Evolutionary conservation across 2,797 vertebrate genomes (phyloP).

Genomic region (Syndactyla subalaris): DNA sequence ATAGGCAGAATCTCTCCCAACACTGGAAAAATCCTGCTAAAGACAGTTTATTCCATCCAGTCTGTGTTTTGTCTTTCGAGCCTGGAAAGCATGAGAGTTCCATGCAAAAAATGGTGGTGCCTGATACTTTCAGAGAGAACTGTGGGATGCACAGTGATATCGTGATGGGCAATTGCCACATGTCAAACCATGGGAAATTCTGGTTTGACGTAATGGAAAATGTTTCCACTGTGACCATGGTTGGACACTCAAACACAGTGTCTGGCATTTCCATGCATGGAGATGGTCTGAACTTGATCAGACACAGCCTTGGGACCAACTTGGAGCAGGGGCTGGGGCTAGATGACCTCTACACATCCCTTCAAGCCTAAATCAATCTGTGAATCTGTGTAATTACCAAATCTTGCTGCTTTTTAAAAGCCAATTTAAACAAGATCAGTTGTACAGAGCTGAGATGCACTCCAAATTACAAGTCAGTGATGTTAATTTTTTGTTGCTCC

Average conservation of each 20-base stretch:
- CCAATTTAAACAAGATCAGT: neutral
- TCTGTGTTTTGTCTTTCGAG: neutral
- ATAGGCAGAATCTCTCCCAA: neutral
- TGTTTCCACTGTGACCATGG: neutral
- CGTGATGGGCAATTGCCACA: fast-evolving
- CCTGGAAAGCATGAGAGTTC: neutral
- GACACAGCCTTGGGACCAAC: neutral
- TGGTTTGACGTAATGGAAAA: neutral
- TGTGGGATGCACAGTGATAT: neutral
- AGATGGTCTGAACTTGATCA: neutral
- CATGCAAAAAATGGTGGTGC: neutral
- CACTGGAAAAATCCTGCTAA: neutral
- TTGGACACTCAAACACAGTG: neutral
- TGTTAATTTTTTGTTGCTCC: neutral
- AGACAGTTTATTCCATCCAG: neutral
- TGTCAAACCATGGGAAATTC: neutral
- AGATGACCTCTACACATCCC: neutral
- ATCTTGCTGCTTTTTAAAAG: neutral
- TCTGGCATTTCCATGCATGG: neutral
- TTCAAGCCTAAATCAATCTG: neutral
- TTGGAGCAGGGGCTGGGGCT: neutral
- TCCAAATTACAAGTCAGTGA: neutral
- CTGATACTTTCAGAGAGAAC: neutral
- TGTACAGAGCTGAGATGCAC: neutral
- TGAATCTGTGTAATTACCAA: neutral